Conservation (phyloP, 2,113 vertebrate genomes). For the Pleuronectes platessa region DNA sequence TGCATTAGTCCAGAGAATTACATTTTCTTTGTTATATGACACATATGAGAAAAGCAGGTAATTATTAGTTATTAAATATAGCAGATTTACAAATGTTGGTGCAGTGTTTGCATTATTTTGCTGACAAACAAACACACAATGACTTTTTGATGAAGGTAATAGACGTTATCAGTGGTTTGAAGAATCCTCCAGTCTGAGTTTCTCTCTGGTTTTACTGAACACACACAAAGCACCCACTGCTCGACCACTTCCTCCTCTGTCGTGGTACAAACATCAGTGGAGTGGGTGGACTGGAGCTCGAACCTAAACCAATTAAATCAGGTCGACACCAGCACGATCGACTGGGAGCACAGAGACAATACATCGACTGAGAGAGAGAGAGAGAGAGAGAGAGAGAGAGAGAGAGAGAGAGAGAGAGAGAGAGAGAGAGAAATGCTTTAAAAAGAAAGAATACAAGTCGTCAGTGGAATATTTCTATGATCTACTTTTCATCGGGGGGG, state of each 20-base stretch:
- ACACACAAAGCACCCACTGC: background rate
- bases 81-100: too few species aligned
- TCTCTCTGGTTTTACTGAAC: background rate
- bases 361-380: background rate
- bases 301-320: conserved; percentile 41
- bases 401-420: conserved; percentile 6
- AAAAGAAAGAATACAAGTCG: conserved; percentile 45
- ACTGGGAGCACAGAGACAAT: conserved; percentile 30
- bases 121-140: too few species aligned
- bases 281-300: conserved; percentile 16
- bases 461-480: conserved; percentile 36
- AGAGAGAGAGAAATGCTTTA: conserved; percentile 12
- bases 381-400: conserved; percentile 2
- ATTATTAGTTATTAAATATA: too few species aligned
- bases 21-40: background rate
- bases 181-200: too few species aligned
- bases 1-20: too few species aligned
- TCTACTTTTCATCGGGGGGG: background rate
- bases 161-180: too few species aligned
- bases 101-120: too few species aligned
- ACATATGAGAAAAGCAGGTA: background rate
- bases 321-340: conserved; percentile 2
- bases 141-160: too few species aligned
- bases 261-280: conserved; percentile 19
- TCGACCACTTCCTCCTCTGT: background rate